Conservation (phyloP, 1,140 invertebrate genomes). For the Diplogasteroides magnus region DNA sequence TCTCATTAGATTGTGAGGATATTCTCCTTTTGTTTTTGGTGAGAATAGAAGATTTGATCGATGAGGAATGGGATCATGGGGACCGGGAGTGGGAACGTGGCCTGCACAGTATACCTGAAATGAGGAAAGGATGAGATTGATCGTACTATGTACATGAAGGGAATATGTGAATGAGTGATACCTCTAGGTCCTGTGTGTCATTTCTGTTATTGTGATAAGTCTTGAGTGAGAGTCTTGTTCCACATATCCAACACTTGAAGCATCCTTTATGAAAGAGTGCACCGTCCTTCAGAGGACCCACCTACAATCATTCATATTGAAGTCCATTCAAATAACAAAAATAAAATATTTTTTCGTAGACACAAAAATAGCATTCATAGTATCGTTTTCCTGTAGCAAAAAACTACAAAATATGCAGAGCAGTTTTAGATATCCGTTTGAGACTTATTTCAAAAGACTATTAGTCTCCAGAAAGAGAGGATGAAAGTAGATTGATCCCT, state of each 20-base stretch:
- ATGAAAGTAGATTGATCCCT: too few species aligned
- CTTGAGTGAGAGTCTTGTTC: conserved; percentile 48
- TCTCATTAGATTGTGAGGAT: conserved; percentile 53
- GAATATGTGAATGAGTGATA: too few species aligned
- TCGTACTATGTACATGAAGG: background rate
- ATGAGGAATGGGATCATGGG: conserved; percentile 55
- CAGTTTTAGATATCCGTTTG: too few species aligned
- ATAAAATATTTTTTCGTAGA: background rate
- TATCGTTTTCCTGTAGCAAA: too few species aligned
- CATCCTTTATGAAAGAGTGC: conserved; percentile 54
- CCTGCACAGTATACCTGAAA: conserved; percentile 54
- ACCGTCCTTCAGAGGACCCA: conserved; percentile 53
- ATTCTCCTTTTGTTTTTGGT: conserved; percentile 54
- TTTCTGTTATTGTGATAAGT: conserved; percentile 54
- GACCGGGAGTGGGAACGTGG: conserved; percentile 53
- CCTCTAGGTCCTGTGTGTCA: conserved; percentile 53
- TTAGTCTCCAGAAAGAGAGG: too few species aligned
- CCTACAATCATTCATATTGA: conserved; percentile 7
- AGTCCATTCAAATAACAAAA: background rate
- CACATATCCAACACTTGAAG: conserved; percentile 55
- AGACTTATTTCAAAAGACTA: too few species aligned
- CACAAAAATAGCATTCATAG: background rate
- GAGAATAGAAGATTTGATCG: conserved; percentile 53
- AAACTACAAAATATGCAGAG: too few species aligned
- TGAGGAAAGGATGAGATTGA: background rate